Base-by-base conservation (phyloP, 1,140 invertebrate species). In the Scaptomyza hsui region DNA sequence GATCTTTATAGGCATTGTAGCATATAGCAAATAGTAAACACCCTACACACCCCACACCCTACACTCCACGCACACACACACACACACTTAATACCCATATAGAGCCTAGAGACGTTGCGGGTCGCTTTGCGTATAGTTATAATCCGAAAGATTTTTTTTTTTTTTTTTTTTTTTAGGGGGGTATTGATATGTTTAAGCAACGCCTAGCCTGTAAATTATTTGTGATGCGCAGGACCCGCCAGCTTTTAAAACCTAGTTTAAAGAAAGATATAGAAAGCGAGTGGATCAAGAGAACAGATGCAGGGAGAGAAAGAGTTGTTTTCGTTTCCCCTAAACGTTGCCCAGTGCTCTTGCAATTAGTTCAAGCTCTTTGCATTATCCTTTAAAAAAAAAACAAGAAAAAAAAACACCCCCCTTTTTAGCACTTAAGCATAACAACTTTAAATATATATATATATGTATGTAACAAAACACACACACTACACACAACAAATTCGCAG, bases 241-340 rank as follows among this genome's bases (percentile, higher is more conserved):
- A 67, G 69, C 69, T 72, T 72, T 72, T 60, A 53, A 72, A 71
- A 68, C 62, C 63, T 72, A 72, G 69, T 72, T 67, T 72, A 72
- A 53, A 68, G 56, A 41, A 12, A 68, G 35, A 61, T n/a, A 51
- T 29, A 32, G 41, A 59, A 41, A 18, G 16, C 37, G 45, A 18
- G 12, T 19, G 21, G 6, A 49, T 3, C 18, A 15, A 21, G 45
- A 51, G 13, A 56, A 16, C 24, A 37, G 32, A 61, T 10, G 53
- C 10, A 45, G 32, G 21, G 35, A 64, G 35, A 42, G 9, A 29
- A 26, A 62, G 41, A 53, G 7, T 48, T 26, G 10, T 41, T 35
- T 55, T 29, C 47, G 53, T 70, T 70, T 53, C 59, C 59, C 65
- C 57, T 70, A 65, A 60, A 70, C 35, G 44, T 69, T 62, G 57